Evolutionary conservation across 2,888 invertebrate species (phyloP), one percentile per base, ranked within the genome.

Genomic region (Drosophila lacicola): DNA sequence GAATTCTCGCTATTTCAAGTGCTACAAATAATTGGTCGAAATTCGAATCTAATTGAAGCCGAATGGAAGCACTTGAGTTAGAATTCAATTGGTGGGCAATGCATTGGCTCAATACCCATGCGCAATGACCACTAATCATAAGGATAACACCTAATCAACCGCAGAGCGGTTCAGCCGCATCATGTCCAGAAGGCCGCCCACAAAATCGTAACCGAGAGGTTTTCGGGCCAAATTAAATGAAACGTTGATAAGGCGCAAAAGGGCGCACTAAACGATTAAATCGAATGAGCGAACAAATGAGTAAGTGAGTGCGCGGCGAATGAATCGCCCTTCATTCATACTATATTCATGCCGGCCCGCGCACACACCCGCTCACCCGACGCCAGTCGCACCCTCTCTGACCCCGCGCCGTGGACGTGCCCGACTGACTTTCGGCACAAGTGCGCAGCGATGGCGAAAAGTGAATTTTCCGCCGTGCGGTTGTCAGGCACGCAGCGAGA

Each of bases 381-480:
- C 29, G 29, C 8, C 2, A 29, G 29, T 29, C 8, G 29, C 29
- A 29, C 29, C 29, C 29, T 29, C 29, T 61, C 67, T 45, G 58
- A 69, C 54, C 74, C 53, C 53, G 50, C 55, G 55, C 41, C 50
- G 78, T 60, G 79, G 89, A 78, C 82, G 88, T 85, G 88, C 80
- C 89, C 87, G 88, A 86, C 90, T 89, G 89, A 89, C 83, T 88
- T 79, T 86, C 83, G 90, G 89, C 86, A 89, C 86, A 87, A 87
- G 86, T 90, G 86, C 86, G 74, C 90, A 87, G 86, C 86, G 88
- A 85, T 77, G 78, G 89, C 88, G 90, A 89, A 89, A 84, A 88
- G 89, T 88, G 82, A 86, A 90, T 90, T 90, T 87, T 88, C 88
- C 88, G 90, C 90, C 86, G 79, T 78, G 78, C 82, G 82, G 79